phyloP scores from a whole-genome alignment of 2,797 vertebrate species.

The Gambelia wislizenii region DNA sequence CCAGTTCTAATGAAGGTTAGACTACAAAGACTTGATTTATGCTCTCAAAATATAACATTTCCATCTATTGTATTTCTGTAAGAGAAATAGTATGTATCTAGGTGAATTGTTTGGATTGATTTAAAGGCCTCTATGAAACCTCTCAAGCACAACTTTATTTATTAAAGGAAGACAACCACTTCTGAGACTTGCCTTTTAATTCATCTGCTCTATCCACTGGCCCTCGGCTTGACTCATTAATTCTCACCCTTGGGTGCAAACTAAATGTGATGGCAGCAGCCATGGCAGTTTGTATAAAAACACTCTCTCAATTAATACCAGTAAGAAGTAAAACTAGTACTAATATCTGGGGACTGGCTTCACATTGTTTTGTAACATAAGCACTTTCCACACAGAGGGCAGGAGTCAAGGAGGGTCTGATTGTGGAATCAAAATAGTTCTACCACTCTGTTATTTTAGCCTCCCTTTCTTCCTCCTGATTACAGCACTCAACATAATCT shows the following conservation, averaged over 20 bases:
- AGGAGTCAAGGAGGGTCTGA: constrained; percentile 75
- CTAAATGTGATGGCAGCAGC: neutral
- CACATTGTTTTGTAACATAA: constrained; percentile 77
- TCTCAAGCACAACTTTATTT: constrained; percentile 24
- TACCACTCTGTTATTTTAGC: constrained; percentile 80
- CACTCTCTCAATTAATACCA: constrained; percentile 29
- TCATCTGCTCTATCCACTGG: neutral
- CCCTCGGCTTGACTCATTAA: constrained; percentile 30
- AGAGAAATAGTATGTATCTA: neutral
- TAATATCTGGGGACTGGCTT: constrained; percentile 63
- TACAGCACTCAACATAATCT: constrained; percentile 76
- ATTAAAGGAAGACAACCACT: constrained; percentile 31
- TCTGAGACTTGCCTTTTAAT: constrained; percentile 8
- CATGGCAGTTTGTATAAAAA: neutral
- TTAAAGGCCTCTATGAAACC: constrained; percentile 22
- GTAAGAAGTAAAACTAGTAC: constrained; percentile 52
- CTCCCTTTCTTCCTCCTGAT: constrained; percentile 79
- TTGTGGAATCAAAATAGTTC: constrained; percentile 76
- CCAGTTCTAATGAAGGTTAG: neutral
- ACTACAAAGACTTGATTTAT: constrained; percentile 18
- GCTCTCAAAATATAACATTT: constrained; percentile 18
- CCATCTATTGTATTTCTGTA: neutral
- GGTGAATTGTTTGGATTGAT: neutral
- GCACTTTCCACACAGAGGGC: constrained; percentile 75
- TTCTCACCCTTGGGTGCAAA: neutral